Base-by-base conservation (phyloP, 2,797 vertebrate genomes). In the Mus caroli region DNA sequence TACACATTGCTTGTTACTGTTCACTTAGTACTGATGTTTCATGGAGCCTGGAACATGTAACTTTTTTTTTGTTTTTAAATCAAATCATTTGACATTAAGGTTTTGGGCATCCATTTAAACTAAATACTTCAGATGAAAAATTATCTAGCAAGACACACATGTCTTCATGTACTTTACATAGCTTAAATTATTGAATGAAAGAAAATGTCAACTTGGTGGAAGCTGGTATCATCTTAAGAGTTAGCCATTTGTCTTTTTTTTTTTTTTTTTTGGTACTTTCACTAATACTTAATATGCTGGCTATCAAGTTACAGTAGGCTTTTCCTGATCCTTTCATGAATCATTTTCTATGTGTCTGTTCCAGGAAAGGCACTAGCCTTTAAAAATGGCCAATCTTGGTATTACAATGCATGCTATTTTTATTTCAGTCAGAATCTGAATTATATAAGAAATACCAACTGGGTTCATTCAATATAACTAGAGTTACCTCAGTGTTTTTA, bases 61-160 rank as follows among this genome's bases (percentile, higher is more conserved):
- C 17, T 76, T 88, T 58, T 75, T 34, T 34, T 87, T 69, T 94
- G 78, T 46, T 46, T 50, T 69, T 95, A 78, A 50, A 76, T 80
- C 73, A 3, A n/a, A 43, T 88, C 1, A 85, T 78, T 92, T 46
- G 76, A 3, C 46, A 79, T n/a, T 62, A 54, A 56, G 3, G 14
- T 76, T 94, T 87, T 90, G 75, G 87, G 20, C n/a, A 78, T n/a
- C 40, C 24, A 84, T 17, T 93, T 92, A 85, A 37, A 82, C 2
- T 20, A 88, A 60, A 37, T 64, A 24, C 43, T 95, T 40, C 52
- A 73, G 11, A 60, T 40, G 54, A 94, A 34, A 62, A 20, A 11
- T 62, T 69, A 64, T 88, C 3, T 88, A 77, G 15, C 46, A n/a
- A 54, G 9, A 24, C 0, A 50, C 28, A 64, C 31, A 10, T 37